Evolutionary conservation across 2,797 vertebrate genomes (phyloP).

Genomic region (Emydoidea blandingii): DNA sequence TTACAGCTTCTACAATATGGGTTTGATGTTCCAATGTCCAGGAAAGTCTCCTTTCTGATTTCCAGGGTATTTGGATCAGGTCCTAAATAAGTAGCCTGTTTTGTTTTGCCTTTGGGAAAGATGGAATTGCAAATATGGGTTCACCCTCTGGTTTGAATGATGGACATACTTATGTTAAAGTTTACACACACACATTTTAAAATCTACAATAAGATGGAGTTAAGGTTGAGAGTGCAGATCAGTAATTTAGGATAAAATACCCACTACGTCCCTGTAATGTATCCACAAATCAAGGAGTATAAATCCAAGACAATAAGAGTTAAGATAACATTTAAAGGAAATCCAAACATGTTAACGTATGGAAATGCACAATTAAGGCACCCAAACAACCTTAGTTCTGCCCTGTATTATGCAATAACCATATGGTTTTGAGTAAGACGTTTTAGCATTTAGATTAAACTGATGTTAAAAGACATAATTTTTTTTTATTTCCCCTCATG

Average conservation of each 20-base stretch:
- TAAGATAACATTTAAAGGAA: not conserved
- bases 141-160: conserved; percentile 27
- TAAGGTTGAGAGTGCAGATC: not conserved
- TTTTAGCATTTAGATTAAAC: not conserved
- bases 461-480: not conserved
- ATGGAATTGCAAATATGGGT: not conserved
- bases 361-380: not conserved
- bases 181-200: not conserved
- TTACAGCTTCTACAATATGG: conserved; percentile 16
- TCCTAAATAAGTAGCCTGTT: conserved; percentile 40
- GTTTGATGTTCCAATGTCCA: conserved; percentile 4
- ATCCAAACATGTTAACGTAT: not conserved
- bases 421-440: not conserved
- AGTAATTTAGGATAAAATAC: not conserved
- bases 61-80: conserved; percentile 28
- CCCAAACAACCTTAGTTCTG: not conserved
- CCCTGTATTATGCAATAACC: not conserved
- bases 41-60: conserved; percentile 38
- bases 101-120: conserved; percentile 11
- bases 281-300: not conserved
- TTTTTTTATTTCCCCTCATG: not conserved
- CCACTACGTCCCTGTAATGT: not conserved
- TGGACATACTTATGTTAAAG: not conserved
- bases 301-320: not conserved
- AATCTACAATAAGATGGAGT: not conserved